phyloP scores from a whole-genome alignment of 2,888 invertebrate species.

The Conomelus anceps region DNA sequence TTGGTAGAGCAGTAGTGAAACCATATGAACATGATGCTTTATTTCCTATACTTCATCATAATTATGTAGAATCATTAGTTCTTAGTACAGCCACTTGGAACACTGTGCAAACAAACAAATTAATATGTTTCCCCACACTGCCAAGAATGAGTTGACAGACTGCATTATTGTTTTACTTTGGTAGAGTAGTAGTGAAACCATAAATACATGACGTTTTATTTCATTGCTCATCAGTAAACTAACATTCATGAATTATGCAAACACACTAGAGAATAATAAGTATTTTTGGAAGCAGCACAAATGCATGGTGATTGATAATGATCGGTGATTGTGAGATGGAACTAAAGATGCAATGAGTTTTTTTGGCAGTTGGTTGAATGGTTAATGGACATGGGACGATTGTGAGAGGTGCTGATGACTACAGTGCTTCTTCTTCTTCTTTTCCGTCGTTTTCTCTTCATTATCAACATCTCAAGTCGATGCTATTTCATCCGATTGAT shows the following conservation, averaged over 20 bases:
- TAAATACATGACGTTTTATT: not conserved
- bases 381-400: not conserved
- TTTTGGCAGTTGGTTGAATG: not conserved
- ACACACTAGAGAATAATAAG: not conserved
- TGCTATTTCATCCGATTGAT: constrained; percentile 82
- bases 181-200: not conserved
- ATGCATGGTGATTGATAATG: not conserved
- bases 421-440: not conserved
- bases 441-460: not conserved
- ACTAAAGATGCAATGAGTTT: not conserved
- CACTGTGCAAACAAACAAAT: no score
- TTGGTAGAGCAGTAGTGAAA: no score
- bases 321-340: not conserved
- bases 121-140: no score
- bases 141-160: no score
- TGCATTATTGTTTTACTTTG: not conserved
- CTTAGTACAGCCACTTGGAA: no score
- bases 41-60: no score
- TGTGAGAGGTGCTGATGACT: not conserved
- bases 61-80: no score
- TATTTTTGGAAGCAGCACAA: not conserved
- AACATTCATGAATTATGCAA: not conserved
- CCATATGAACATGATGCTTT: no score
- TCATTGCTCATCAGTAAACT: not conserved
- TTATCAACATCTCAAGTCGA: not conserved